Evolutionary conservation across 2,113 vertebrate genomes (phyloP).

Genomic region (Taxidea taxus): DNA sequence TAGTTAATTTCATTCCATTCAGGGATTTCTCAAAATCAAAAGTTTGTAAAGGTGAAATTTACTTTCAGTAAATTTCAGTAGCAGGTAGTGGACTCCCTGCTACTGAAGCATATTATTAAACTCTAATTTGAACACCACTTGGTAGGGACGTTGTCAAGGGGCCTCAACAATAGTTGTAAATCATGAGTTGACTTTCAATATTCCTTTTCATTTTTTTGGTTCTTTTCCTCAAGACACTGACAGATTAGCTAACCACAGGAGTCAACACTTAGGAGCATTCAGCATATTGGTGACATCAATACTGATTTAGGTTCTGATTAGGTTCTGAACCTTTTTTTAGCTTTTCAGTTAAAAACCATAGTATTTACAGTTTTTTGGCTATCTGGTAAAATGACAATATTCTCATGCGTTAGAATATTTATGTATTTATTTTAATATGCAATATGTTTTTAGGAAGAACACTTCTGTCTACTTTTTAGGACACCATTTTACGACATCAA

Average conservation of each 20-base stretch:
- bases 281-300: not conserved
- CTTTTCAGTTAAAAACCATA: not conserved
- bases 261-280: not conserved
- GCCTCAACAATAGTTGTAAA: not conserved
- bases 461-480: not conserved
- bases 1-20: not conserved
- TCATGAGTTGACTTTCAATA: not conserved
- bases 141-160: not conserved
- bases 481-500: not conserved
- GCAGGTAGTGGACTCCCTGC: not conserved
- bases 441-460: not conserved
- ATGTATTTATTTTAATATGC: not conserved
- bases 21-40: constrained; percentile 14
- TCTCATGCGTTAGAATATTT: not conserved
- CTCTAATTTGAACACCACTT: not conserved
- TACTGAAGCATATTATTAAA: not conserved
- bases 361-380: not conserved
- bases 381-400: not conserved
- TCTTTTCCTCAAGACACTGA: not conserved
- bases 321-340: not conserved
- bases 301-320: not conserved
- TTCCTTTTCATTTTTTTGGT: not conserved
- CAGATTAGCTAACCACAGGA: not conserved
- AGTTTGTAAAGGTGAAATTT: not conserved
- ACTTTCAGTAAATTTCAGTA: too few relatives aligned